phyloP scores from a whole-genome alignment of 2,113 vertebrate species.

The Pontoporia blainvillei region DNA sequence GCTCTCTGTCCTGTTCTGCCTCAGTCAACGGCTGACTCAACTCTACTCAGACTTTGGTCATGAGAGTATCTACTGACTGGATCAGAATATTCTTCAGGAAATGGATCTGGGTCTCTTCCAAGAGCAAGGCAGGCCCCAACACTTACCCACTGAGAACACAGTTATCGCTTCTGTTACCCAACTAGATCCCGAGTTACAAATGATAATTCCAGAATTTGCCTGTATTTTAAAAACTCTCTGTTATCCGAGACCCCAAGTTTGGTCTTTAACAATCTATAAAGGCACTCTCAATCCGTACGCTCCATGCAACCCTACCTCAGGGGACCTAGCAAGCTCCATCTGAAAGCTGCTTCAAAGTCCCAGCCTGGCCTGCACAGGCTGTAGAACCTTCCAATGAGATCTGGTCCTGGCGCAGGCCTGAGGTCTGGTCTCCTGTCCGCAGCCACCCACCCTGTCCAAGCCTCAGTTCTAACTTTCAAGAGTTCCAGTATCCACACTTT shows the following conservation, averaged over 20 bases:
- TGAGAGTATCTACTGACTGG: not conserved
- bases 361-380: not conserved
- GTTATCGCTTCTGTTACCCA: not conserved
- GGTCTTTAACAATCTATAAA: not conserved
- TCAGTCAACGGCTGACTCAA: not conserved
- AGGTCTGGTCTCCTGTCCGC: not conserved
- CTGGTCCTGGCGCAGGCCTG: not conserved
- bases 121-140: not conserved
- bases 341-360: not conserved
- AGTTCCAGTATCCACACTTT: not conserved
- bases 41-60: not conserved
- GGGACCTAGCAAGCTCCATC: not conserved
- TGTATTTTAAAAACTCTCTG: not conserved
- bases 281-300: not conserved
- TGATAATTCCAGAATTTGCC: not conserved
- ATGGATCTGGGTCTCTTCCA: not conserved
- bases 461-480: not conserved
- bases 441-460: not conserved
- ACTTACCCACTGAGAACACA: not conserved
- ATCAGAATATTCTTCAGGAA: not conserved
- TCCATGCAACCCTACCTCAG: not conserved
- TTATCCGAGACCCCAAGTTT: not conserved
- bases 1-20: not conserved
- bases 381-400: not conserved
- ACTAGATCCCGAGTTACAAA: not conserved